phyloP scores from a whole-genome alignment of 2,113 vertebrate species.

The Felis chaus region DNA sequence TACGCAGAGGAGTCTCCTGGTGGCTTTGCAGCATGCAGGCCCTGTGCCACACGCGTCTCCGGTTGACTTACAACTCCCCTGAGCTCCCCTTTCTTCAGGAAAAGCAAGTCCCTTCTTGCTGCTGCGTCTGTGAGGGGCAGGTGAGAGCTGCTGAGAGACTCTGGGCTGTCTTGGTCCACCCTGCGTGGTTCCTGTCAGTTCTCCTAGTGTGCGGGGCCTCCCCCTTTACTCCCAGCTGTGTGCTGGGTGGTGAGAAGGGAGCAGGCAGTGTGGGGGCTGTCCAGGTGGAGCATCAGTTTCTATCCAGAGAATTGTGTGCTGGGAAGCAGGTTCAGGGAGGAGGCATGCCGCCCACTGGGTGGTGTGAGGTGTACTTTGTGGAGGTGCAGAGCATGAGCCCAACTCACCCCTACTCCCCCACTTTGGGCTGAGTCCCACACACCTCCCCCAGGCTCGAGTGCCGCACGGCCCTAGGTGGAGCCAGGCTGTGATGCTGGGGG shows the following conservation, averaged over 20 bases:
- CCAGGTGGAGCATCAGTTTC: not conserved
- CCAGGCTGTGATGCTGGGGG: not conserved
- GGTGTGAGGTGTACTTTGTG: not conserved
- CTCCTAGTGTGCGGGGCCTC: fast-evolving
- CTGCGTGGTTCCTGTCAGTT: not conserved
- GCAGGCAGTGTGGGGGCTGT: not conserved
- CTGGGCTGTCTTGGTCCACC: not conserved
- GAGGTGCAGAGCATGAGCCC: not conserved
- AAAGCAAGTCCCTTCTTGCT: not conserved
- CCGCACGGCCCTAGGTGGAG: not conserved
- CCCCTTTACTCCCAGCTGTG: not conserved
- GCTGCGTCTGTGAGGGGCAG: not conserved
- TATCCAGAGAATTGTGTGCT: not conserved
- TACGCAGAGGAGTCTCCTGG: not conserved
- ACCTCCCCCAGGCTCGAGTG: not conserved
- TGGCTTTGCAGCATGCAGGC: too few species aligned
- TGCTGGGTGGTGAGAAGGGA: not conserved
- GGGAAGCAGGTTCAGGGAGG: not conserved
- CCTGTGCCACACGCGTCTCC: too few species aligned
- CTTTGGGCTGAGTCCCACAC: not conserved
- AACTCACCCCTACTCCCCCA: not conserved
- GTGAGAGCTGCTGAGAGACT: not conserved
- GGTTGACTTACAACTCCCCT: too few species aligned
- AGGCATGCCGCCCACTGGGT: not conserved
- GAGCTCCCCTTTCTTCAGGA: not conserved